These are phyloP conservation scores for Dasysyrphus tricinctus DNA, from an alignment of 2,888 invertebrate species.

Conservation along the genomic window DNA sequence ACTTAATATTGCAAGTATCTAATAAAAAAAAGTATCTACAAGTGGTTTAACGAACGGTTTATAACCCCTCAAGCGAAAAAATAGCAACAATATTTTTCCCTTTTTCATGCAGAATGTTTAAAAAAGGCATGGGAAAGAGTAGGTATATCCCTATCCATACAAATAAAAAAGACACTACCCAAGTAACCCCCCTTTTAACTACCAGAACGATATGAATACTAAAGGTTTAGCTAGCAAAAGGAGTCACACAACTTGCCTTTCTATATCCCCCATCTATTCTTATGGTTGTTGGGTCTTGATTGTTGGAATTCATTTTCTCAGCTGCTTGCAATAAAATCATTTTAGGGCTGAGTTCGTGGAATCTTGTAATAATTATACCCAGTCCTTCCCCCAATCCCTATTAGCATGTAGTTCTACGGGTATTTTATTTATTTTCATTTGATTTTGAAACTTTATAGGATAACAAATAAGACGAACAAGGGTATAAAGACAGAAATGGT, in stretches of 20 bases:
- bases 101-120: constrained; percentile 8
- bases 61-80: constrained; percentile 1
- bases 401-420: constrained; percentile 10
- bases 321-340: constrained; percentile 62
- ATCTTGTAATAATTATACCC: constrained; percentile 15
- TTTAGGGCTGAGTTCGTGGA: constrained; percentile 39
- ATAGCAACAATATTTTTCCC: constrained; percentile 24
- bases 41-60: constrained; percentile 34
- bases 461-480: constrained; percentile 63
- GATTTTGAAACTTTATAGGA: constrained; percentile 59
- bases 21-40: constrained; percentile 29
- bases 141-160: not conserved
- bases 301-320: constrained; percentile 63
- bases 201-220: constrained; percentile 20
- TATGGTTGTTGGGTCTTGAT: constrained; percentile 41
- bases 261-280: constrained; percentile 9
- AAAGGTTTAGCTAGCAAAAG: constrained; percentile 13
- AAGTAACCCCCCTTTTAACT: constrained; percentile 10
- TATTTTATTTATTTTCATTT: constrained; percentile 70
- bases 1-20: not conserved
- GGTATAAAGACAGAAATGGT: constrained; percentile 59
- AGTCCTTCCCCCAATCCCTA: constrained; percentile 4
- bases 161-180: not conserved
- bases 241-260: constrained; percentile 30
- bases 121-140: not conserved